Evolutionary conservation across 2,888 invertebrate genomes (phyloP), one percentile per base, ranked within the genome.

Genomic region (Caenorhabditis parvicauda): DNA sequence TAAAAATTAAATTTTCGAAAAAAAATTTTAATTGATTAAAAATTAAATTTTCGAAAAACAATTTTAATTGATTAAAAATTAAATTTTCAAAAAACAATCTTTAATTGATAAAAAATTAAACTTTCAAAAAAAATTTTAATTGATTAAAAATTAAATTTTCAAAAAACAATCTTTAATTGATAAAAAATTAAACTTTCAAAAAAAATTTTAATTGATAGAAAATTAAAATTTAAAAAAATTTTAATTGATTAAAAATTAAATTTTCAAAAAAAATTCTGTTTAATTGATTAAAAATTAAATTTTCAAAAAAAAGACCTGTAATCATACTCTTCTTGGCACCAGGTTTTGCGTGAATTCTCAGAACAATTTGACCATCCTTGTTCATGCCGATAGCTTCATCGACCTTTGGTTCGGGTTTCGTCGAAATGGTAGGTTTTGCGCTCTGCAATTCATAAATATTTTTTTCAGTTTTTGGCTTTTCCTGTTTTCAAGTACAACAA

Each of bases 271-370:
- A n/a, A n/a, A n/a, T n/a, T n/a, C n/a, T n/a, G n/a, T 32, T 32
- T 12, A 32, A 9, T 32, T 32, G 7, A n/a, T n/a, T n/a, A n/a
- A n/a, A n/a, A n/a, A n/a, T n/a, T n/a, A n/a, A n/a, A n/a, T 32
- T 32, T 12, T 32, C 32, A 32, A 32, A 32, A 27, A 38, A 32
- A 25, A n/a, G 14, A 12, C 14, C 28, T 54, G 44, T 27, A 45
- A 54, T 45, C 42, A 32, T 28, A 80, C 88, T 89, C 53, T 86
- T 85, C 82, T 88, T 89, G 0, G 89, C 88, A 43, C 89, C 89
- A 21, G 89, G 89, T 81, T 89, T 89, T 0, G 89, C 89, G 57
- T 87, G 84, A 62, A 89, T 84, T 77, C 86, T 86, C 25, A 89
- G 86, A 14, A 83, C 77, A 57, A 89, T 86, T 74, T 87, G 86